Evolutionary conservation across 1,140 invertebrate genomes (phyloP).

Genomic region (Musca vetustissima): DNA sequence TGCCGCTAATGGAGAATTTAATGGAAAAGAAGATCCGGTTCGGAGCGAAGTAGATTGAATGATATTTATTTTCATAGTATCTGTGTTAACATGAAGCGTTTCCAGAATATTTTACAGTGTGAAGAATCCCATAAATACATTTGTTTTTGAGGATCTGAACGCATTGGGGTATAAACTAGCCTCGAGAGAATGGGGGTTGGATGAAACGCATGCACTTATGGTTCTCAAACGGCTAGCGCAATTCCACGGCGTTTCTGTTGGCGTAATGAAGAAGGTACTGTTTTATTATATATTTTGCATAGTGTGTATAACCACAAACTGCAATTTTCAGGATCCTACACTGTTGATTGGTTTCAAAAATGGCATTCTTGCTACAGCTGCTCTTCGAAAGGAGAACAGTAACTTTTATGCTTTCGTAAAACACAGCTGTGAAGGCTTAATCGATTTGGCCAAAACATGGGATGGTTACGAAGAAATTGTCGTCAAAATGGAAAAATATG

Average conservation of each 20-base stretch:
- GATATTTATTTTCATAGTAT: not conserved
- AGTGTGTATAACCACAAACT: not conserved
- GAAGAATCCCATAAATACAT: conserved; percentile 40
- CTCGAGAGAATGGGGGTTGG: conserved; percentile 39
- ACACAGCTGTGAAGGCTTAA: conserved; percentile 38
- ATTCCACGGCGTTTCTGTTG: conserved; percentile 49
- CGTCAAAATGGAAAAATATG: conserved; percentile 46
- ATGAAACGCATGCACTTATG: conserved; percentile 41
- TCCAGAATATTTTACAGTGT: conserved; percentile 40
- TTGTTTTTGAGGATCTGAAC: conserved; percentile 48
- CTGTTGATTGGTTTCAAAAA: conserved; percentile 30
- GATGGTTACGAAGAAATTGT: conserved; percentile 54
- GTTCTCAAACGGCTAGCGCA: conserved; percentile 45
- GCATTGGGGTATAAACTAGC: conserved; percentile 39
- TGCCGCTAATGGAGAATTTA: conserved; percentile 44
- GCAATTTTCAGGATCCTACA: conserved; percentile 8
- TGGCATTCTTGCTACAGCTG: conserved; percentile 41
- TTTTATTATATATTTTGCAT: not conserved
- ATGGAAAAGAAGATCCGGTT: conserved; percentile 36
- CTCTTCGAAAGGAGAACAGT: conserved; percentile 34
- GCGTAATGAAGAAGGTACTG: conserved; percentile 35
- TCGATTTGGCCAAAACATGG: conserved; percentile 47
- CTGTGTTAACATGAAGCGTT: not conserved
- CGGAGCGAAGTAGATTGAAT: conserved; percentile 40
- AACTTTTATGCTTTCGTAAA: conserved; percentile 44